Conservation (phyloP, 1,140 invertebrate genomes). For the Papilio glaucus region DNA sequence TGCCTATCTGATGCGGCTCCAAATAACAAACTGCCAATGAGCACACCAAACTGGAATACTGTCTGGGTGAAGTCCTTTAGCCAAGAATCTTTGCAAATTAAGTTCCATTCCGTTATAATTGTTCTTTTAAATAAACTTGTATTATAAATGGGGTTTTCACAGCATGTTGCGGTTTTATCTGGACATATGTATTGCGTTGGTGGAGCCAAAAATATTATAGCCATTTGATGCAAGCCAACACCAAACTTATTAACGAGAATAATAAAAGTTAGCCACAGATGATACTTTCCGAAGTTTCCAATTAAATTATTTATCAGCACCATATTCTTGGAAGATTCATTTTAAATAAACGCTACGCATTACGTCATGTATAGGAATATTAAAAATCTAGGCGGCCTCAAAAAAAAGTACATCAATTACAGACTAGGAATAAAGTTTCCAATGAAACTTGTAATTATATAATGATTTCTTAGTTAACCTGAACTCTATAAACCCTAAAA, state of each 20-base stretch:
- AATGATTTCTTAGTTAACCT: no score
- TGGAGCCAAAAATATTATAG: conserved; percentile 86
- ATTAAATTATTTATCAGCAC: conserved; percentile 57
- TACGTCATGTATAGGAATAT: conserved; percentile 9
- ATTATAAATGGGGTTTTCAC: conserved; percentile 85
- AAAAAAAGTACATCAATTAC: neutral
- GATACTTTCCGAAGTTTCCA: conserved; percentile 86
- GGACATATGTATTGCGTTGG: conserved; percentile 77
- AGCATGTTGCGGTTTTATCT: conserved; percentile 67
- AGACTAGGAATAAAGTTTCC: neutral
- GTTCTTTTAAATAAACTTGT: conserved; percentile 86
- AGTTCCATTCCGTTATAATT: conserved; percentile 89
- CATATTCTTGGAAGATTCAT: conserved; percentile 43
- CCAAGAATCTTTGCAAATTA: conserved; percentile 86
- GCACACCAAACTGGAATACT: conserved; percentile 74
- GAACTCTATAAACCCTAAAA: no score
- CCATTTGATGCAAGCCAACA: conserved; percentile 87
- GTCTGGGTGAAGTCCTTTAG: conserved; percentile 87
- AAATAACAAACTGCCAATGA: conserved; percentile 73
- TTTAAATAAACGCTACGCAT: conserved; percentile 3
- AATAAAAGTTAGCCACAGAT: conserved; percentile 85
- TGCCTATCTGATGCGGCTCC: conserved; percentile 77
- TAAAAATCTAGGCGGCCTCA: conserved; percentile 21
- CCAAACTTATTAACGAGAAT: conserved; percentile 88
- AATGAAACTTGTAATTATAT: neutral